phyloP scores from a whole-genome alignment of 2,113 vertebrate genomes.

The Rhinogobius similis region DNA sequence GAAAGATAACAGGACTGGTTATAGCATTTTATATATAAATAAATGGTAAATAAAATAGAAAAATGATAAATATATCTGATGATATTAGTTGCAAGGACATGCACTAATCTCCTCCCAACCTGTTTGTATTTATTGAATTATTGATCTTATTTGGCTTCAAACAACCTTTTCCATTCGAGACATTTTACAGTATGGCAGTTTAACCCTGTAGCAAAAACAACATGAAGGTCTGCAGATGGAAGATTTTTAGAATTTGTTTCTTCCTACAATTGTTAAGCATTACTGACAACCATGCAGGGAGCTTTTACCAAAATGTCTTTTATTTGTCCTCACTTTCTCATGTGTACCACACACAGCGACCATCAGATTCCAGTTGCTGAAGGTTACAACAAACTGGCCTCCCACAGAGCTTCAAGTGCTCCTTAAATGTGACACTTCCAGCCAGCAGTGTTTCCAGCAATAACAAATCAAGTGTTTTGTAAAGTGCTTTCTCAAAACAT shows the following conservation, averaged over 20 bases:
- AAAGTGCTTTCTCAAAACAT: not conserved
- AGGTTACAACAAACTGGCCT: not conserved
- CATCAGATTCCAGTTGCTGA: slow-evolving; percentile 4
- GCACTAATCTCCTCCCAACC: too few relatives aligned
- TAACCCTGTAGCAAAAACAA: not conserved
- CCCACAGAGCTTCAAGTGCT: slow-evolving; percentile 6
- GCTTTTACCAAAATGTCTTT: not conserved
- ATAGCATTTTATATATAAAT: too few relatives aligned
- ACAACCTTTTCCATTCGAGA: too few relatives aligned
- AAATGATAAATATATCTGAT: too few relatives aligned
- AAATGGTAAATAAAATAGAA: too few relatives aligned
- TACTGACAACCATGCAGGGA: not conserved
- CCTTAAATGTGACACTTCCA: slow-evolving; percentile 19
- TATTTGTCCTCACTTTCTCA: slow-evolving; percentile 2
- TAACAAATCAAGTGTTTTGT: not conserved
- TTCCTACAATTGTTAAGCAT: not conserved
- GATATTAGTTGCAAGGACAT: too few relatives aligned
- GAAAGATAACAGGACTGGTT: too few relatives aligned
- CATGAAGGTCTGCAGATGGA: not conserved
- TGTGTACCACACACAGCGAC: not conserved
- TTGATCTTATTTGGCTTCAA: not conserved
- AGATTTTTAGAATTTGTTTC: not conserved
- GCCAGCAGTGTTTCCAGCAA: not conserved
- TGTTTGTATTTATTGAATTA: too few relatives aligned
- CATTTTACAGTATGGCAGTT: not conserved